These are phyloP conservation scores for Phoebastria nigripes DNA, from an alignment of 2,797 vertebrate genomes.

Conservation along the genomic window DNA sequence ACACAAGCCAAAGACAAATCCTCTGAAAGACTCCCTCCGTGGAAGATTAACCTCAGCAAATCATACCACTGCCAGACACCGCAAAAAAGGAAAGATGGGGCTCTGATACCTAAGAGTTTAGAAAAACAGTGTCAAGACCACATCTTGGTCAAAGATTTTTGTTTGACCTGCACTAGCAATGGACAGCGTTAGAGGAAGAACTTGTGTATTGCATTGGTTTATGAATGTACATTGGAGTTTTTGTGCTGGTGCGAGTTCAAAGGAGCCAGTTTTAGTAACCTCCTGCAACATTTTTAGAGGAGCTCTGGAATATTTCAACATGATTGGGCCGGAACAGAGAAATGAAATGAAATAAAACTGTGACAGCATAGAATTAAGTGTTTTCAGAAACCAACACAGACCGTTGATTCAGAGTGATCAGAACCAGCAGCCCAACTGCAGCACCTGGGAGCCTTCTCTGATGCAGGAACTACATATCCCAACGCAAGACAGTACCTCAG, in stretches of 20 bases:
- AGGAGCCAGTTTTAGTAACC: neutral
- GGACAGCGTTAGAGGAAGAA: neutral
- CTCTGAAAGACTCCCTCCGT: neutral
- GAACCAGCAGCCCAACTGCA: neutral
- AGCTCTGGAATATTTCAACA: neutral
- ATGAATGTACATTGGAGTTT: neutral
- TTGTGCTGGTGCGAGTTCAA: neutral
- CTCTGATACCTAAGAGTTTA: neutral
- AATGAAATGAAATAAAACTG: neutral
- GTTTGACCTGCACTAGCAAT: neutral
- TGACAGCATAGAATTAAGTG: neutral
- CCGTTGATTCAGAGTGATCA: neutral
- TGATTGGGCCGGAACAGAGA: neutral
- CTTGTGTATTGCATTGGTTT: neutral
- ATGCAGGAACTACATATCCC: neutral
- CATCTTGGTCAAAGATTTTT: neutral
- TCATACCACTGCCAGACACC: neutral
- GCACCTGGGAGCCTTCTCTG: fast-evolving
- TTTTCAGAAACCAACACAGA: neutral
- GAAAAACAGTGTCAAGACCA: neutral
- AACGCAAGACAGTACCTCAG: neutral
- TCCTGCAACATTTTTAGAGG: neutral
- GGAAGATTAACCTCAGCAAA: neutral
- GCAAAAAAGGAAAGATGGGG: neutral
- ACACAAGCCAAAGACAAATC: neutral